Evolutionary conservation across 2,888 invertebrate genomes (phyloP).

Genomic region (Lamproptera curius): DNA sequence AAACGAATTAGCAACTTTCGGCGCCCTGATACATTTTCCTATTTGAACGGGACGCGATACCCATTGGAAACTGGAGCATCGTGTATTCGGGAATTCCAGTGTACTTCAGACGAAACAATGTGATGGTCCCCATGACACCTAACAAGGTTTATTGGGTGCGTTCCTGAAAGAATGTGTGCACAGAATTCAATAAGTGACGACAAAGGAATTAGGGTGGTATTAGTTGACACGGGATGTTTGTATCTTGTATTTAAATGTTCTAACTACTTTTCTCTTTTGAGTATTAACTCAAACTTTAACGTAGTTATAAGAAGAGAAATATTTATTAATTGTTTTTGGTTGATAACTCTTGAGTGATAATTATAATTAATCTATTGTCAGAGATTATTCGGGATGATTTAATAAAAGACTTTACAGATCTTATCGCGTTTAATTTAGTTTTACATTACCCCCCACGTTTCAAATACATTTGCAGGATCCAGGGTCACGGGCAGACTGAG

Average conservation of each 20-base stretch:
- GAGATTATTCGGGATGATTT: too few species aligned
- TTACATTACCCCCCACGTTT: too few species aligned
- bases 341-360: too few species aligned
- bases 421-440: too few species aligned
- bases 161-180: constrained; percentile 62
- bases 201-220: constrained; percentile 60
- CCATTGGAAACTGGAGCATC: constrained; percentile 50
- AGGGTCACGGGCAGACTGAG: too few species aligned
- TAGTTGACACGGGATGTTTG: constrained; percentile 39
- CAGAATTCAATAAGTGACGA: constrained; percentile 72
- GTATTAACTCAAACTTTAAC: too few species aligned
- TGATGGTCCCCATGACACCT: constrained; percentile 55
- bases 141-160: constrained; percentile 73
- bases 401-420: too few species aligned
- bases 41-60: constrained; percentile 54
- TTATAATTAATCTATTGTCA: too few species aligned
- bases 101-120: constrained; percentile 61
- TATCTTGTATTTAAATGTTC: constrained; percentile 20
- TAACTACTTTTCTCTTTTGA: background rate
- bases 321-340: too few species aligned
- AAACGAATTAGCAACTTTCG: constrained; percentile 74
- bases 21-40: constrained; percentile 63
- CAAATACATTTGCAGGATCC: too few species aligned
- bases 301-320: too few species aligned
- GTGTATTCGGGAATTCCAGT: constrained; percentile 65